Evolutionary conservation across 2,113 vertebrate species (phyloP), one percentile per base, ranked within the genome.

Genomic region (Phalacrocorax aristotelis): DNA sequence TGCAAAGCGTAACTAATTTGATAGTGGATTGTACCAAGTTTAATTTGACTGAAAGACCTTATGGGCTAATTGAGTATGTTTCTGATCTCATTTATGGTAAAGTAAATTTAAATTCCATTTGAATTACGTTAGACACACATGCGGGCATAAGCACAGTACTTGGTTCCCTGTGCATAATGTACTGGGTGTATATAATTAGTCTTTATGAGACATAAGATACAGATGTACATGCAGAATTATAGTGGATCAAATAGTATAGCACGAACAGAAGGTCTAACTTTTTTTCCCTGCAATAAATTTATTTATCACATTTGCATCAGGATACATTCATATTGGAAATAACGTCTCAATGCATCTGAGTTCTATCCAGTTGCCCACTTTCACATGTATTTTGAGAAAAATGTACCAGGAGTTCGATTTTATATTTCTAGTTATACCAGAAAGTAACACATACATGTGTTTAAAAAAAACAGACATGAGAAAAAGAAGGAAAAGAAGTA

Each of bases 31-130:
- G 54, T 87, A 90, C 6, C 0, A 66, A 87, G 87, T 91, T 91
- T 87, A 87, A 84, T 94, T 95, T 92, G 62, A 51, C 66, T 93
- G 49, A 70, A 61, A 91, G 84, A 51, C 78, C 58, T 49, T 87
- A 66, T 48, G 32, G 71, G 46, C 74, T 90, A 89, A 74, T 90
- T 80, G 46, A 87, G 60, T 91, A 40, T 79, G 51, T 91, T 97
- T 96, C 89, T 94, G 66, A 90, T 93, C 71, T 90, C 68, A 81
- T 90, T 91, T 93, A 69, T 70, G 32, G 54, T 82, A 89, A 92
- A 93, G 51, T 93, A 93, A 89, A 89, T 94, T 92, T 91, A 92
- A 93, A 94, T 94, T 97, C 84, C 78, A 66, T 93, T 94, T 94
- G 54, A 29, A 13, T 95, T 85, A 79, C 0, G 0, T n/a, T 84